Evolutionary conservation across 2,113 vertebrate species (phyloP), one percentile per base, ranked within the genome.

Genomic region (Hystrix brachyura): DNA sequence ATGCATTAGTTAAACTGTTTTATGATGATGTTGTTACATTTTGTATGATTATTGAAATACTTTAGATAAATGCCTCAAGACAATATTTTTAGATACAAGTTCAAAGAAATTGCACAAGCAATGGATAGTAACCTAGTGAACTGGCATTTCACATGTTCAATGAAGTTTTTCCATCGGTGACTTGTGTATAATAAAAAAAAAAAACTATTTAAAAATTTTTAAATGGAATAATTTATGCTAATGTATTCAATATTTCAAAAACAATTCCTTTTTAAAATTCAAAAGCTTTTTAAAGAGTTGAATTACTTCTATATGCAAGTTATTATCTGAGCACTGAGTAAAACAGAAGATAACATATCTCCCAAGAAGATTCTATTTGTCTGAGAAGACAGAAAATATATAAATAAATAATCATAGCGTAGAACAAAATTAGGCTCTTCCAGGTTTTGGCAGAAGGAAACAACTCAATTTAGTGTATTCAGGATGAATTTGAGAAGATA

Each of bases 191-290:
- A 34, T 46, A 84, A 43, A 15, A 32, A 78, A 87, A 91, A 48
- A 3, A 4, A 90, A 80, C 59, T 82, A 71, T 85, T 94, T 67
- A 57, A 84, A 69, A 57, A 57, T 38, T 38, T 60, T 62, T 23
- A 78, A 17, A 57, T 59, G 19, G 13, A 64, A 51, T 64, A n/a
- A 38, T 90, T 17, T 67, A 34, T 25, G 10, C 11, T n/a, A 51
- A 65, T 38, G 34, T 62, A 72, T 92, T 88, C 12, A 59, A 71
- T 80, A 21, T 81, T 95, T 93, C 4, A 34, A 95, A 81, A 76
- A 76, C 51, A 65, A 79, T 17, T 81, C 72, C 67, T 93, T 91
- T 93, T 65, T 18, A 86, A 21, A 83, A 62, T 55, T 29, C 55
- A 53, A 76, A 78, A 48, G 23, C 5, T 65, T 78, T 65, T 64